Base-by-base conservation (phyloP, 2,113 vertebrate genomes). In the Butorides virescens region DNA sequence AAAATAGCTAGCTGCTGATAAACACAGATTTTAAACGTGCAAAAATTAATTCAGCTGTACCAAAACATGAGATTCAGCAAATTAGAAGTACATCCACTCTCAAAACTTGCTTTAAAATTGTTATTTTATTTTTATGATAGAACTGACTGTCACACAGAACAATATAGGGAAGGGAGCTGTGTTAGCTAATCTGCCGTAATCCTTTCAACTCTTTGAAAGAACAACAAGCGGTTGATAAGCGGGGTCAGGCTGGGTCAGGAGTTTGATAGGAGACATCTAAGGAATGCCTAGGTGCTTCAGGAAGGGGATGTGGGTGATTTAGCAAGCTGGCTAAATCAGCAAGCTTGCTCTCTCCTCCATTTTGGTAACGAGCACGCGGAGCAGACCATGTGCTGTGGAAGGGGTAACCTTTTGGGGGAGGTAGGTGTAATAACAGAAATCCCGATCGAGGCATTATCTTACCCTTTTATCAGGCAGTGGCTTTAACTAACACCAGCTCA, bases 261-360 rank as follows among this genome's bases (percentile, higher is more conserved):
- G 95, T 95, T 95, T 5, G 73, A 92, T 93, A 82, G 90, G 87
- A 95, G 91, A 95, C 94, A 95, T 95, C 92, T 95, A 55, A 96
- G 89, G 96, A 97, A 97, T 97, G 95, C 88, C 89, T 95, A 88
- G 92, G 91, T 97, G 87, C 89, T 97, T 90, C 84, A 95, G 94
- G 89, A 96, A 95, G 75, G 94, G 89, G 86, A 95, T 83, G 89
- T 27, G 71, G 26, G 49, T 58, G 77, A 93, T 91, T 96, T 93
- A 92, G 66, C 37, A 77, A 80, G 67, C 81, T 34, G 36, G 39
- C 25, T 78, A 94, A 89, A 94, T 49, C 87, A 82, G 77, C 70
- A 65, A 85, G 44, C 66, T 91, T 36, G 25, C 70, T 79, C 22
- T 82, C 53, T 39, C 53, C 22, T 93, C 70, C 46, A 61, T 56